Evolutionary conservation across 2,888 invertebrate genomes (phyloP).

Genomic region (Petrolisthes manimaculis): DNA sequence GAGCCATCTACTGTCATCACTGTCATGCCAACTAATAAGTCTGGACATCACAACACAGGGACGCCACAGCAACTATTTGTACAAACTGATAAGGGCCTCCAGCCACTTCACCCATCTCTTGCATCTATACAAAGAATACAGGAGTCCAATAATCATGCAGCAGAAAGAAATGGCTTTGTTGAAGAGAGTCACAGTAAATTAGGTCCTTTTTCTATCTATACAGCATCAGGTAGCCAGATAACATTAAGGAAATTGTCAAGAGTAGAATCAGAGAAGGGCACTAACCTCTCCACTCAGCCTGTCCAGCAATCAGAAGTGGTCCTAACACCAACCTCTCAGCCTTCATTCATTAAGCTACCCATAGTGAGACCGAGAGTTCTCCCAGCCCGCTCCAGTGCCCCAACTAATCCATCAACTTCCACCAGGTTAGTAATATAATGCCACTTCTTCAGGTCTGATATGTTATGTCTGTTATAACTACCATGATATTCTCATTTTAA

Average conservation of each 20-base stretch:
- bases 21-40: constrained; percentile 7
- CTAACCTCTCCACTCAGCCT: background rate
- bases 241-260: constrained; percentile 9
- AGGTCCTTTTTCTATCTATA: constrained; percentile 20
- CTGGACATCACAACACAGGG: background rate
- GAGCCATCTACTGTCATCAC: constrained; percentile 37
- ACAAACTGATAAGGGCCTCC: constrained; percentile 14
- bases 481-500: too few relatives aligned
- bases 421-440: too few relatives aligned
- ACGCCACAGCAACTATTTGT: background rate
- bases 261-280: background rate
- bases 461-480: too few relatives aligned
- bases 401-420: too few relatives aligned
- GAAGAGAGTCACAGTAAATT: background rate
- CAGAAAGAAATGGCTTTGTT: background rate
- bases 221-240: constrained; percentile 24
- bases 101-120: background rate
- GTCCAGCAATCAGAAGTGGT: background rate
- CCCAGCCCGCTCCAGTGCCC: too few relatives aligned
- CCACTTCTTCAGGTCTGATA: too few relatives aligned
- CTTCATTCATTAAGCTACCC: too few relatives aligned
- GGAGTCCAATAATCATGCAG: background rate
- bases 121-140: background rate
- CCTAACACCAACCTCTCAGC: too few relatives aligned
- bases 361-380: too few relatives aligned